These are phyloP conservation scores for Notodonta ziczac DNA, from an alignment of 2,888 invertebrate genomes.

Conservation along the genomic window DNA sequence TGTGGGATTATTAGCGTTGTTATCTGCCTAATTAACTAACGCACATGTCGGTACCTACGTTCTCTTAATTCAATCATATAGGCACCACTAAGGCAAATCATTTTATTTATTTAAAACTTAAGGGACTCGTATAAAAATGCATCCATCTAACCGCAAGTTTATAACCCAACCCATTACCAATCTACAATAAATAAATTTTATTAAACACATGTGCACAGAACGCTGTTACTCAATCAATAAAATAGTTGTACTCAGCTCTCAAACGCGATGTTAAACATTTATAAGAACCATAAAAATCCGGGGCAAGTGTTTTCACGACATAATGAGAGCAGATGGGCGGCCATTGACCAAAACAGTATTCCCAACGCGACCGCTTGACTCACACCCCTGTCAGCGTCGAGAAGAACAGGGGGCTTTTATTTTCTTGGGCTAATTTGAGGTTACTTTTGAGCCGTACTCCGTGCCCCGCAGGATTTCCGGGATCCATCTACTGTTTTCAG, in stretches of 20 bases:
- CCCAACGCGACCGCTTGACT: slow-evolving; percentile 54
- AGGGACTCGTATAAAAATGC: no score
- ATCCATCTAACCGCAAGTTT: neutral
- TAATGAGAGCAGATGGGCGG: slow-evolving; percentile 60
- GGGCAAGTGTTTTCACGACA: slow-evolving; percentile 54
- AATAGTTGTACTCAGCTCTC: slow-evolving; percentile 16
- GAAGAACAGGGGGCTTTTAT: slow-evolving; percentile 62
- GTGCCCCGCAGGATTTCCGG: slow-evolving; percentile 46
- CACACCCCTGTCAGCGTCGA: slow-evolving; percentile 58
- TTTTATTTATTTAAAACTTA: no score
- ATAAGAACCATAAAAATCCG: slow-evolving; percentile 53
- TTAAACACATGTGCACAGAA: neutral
- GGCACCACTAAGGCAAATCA: no score
- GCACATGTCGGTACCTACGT: slow-evolving; percentile 17
- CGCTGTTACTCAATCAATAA: slow-evolving; percentile 15
- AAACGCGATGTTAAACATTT: slow-evolving; percentile 50
- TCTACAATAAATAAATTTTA: slow-evolving; percentile 6
- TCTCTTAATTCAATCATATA: no score
- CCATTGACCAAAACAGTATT: slow-evolving; percentile 56
- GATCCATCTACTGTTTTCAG: slow-evolving; percentile 39
- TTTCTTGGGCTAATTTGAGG: slow-evolving; percentile 69
- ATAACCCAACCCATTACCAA: neutral
- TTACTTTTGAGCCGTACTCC: slow-evolving; percentile 54
- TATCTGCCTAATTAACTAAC: slow-evolving; percentile 42
- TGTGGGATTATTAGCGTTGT: slow-evolving; percentile 56